Evolutionary conservation across 2,797 vertebrate species (phyloP).

Genomic region (Acipenser oxyrinchus): DNA sequence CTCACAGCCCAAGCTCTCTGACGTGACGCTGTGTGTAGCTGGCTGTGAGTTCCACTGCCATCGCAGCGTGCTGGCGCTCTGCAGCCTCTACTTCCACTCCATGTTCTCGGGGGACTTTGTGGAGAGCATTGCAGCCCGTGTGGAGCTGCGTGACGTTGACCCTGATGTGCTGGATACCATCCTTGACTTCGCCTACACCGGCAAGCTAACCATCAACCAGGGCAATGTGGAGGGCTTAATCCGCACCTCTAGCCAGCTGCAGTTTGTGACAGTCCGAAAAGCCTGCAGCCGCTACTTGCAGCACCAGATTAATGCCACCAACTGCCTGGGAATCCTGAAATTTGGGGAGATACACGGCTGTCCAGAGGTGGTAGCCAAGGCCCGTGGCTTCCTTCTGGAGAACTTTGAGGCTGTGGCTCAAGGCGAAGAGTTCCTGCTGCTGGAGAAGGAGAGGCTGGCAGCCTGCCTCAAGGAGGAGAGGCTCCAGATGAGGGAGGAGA

Average conservation of each 20-base stretch:
- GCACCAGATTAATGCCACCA: conserved; percentile 87
- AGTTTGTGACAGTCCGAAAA: conserved; percentile 79
- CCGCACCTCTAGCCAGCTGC: conserved; percentile 73
- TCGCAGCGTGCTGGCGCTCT: conserved; percentile 80
- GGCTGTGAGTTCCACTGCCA: conserved; percentile 84
- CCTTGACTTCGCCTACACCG: conserved; percentile 88
- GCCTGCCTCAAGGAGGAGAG: conserved; percentile 72
- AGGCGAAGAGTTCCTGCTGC: conserved; percentile 81
- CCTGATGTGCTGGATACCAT: conserved; percentile 59
- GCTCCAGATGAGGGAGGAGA: conserved; percentile 77
- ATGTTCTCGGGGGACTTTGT: conserved; percentile 91
- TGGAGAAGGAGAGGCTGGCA: conserved; percentile 68
- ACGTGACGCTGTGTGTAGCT: conserved; percentile 72
- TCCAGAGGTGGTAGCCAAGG: conserved; percentile 84
- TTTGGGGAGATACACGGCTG: conserved; percentile 88
- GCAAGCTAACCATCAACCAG: conserved; percentile 89
- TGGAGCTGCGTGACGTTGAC: conserved; percentile 82
- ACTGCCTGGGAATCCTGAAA: conserved; percentile 91
- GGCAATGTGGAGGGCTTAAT: conserved; percentile 83
- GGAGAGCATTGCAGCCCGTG: conserved; percentile 80
- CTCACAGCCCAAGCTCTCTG: conserved; percentile 74
- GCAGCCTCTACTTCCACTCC: conserved; percentile 84
- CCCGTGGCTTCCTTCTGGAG: conserved; percentile 83
- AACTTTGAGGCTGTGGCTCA: conserved; percentile 82
- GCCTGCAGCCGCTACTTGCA: conserved; percentile 90